A percentile compares a stretch with the other conserved stretches of the same genome.
Evolutionary conservation across 2,888 invertebrate species (phyloP).

Genomic region (Lacanobia wlatinum): DNA sequence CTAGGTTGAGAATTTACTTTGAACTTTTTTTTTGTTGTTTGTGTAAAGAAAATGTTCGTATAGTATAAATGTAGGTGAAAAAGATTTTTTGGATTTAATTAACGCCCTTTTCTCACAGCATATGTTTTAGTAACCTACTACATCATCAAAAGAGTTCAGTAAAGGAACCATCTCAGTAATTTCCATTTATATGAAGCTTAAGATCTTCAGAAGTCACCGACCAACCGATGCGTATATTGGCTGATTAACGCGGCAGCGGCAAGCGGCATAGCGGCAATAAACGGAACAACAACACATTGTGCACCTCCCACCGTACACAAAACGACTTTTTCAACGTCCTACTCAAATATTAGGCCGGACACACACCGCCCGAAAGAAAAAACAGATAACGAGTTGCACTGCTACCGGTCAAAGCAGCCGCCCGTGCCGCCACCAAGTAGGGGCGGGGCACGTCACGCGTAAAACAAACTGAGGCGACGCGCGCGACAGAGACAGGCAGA

Average conservation of each 20-base stretch:
- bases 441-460: slow-evolving; percentile 90
- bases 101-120: not conserved
- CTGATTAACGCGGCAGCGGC: slow-evolving; percentile 59
- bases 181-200: slow-evolving; percentile 16
- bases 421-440: slow-evolving; percentile 81
- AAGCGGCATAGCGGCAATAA: slow-evolving; percentile 74
- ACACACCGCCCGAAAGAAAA: slow-evolving; percentile 84
- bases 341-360: slow-evolving; percentile 88
- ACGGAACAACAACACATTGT: slow-evolving; percentile 75
- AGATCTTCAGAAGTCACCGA: slow-evolving; percentile 43
- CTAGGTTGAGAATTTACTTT: not conserved
- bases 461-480: slow-evolving; percentile 87
- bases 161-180: slow-evolving; percentile 5
- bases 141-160: not conserved
- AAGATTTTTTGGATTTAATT: not conserved
- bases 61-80: not conserved
- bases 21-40: not conserved
- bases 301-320: slow-evolving; percentile 84
- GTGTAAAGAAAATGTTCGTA: too few species aligned
- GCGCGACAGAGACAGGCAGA: slow-evolving; percentile 78
- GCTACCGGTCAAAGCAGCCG: slow-evolving; percentile 88
- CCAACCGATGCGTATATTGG: slow-evolving; percentile 49
- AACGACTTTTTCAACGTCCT: slow-evolving; percentile 84
- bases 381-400: slow-evolving; percentile 86
- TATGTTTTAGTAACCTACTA: not conserved